phyloP scores from a whole-genome alignment of 1,140 invertebrate genomes.

The Cheumatopsyche charites region DNA sequence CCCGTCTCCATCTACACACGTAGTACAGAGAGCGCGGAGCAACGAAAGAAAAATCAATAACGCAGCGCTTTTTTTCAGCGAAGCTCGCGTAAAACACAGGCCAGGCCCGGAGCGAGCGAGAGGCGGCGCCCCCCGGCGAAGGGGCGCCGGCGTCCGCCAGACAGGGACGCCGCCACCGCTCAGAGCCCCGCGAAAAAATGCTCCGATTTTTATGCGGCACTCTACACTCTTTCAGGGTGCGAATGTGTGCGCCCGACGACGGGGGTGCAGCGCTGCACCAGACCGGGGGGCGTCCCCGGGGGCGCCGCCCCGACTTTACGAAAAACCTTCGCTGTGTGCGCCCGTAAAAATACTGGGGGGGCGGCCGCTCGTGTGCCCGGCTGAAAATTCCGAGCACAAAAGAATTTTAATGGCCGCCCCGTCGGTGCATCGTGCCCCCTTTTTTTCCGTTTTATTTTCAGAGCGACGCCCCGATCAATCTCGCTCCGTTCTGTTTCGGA shows the following conservation, averaged over 20 bases:
- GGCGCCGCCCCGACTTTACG: slow-evolving; percentile 28
- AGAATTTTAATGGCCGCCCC: slow-evolving; percentile 44
- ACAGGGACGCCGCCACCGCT: neutral
- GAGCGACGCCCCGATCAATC: slow-evolving; percentile 25
- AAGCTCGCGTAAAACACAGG: slow-evolving; percentile 49
- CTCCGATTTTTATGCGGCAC: slow-evolving; percentile 47
- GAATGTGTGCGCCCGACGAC: slow-evolving; percentile 42
- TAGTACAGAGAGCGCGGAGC: slow-evolving; percentile 14
- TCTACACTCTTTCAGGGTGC: slow-evolving; percentile 34
- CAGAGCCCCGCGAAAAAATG: slow-evolving; percentile 45
- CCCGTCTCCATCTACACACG: neutral
- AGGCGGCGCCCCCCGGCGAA: slow-evolving; percentile 33
- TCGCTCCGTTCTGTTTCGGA: neutral
- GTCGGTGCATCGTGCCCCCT: slow-evolving; percentile 12
- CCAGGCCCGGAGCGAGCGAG: slow-evolving; percentile 35
- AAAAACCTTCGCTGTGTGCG: slow-evolving; percentile 32
- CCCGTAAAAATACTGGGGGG: neutral
- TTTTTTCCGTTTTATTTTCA: neutral
- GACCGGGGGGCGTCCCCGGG: slow-evolving; percentile 13
- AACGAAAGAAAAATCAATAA: slow-evolving; percentile 49
- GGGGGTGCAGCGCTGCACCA: slow-evolving; percentile 24
- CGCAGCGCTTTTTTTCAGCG: slow-evolving; percentile 50
- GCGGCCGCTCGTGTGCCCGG: neutral
- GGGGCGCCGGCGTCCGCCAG: slow-evolving; percentile 39
- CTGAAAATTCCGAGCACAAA: slow-evolving; percentile 45